phyloP scores from a whole-genome alignment of 2,113 vertebrate species.

The Micronycteris hirsuta region DNA sequence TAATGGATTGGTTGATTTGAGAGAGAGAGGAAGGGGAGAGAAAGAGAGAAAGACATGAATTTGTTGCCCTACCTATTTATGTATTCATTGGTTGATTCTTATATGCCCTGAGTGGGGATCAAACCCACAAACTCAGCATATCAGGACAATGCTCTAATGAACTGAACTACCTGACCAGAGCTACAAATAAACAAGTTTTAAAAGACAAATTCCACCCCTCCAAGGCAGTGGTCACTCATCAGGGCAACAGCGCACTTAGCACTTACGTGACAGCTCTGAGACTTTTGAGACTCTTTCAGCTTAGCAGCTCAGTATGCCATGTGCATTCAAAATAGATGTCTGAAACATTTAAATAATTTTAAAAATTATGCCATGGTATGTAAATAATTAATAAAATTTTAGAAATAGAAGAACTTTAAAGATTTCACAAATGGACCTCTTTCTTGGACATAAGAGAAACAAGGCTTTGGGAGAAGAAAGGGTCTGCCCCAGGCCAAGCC shows the following conservation, averaged over 20 bases:
- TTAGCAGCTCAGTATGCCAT: background rate
- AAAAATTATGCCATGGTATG: background rate
- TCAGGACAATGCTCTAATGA: too few species aligned
- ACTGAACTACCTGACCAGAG: too few species aligned
- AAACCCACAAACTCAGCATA: too few species aligned
- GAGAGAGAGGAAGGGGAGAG: too few species aligned
- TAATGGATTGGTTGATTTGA: too few species aligned
- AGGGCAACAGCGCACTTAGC: background rate
- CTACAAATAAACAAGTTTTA: background rate
- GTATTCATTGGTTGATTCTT: too few species aligned
- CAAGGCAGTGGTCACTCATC: background rate
- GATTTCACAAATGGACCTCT: background rate
- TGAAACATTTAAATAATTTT: background rate
- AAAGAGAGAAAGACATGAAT: too few species aligned
- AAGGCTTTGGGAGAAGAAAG: background rate
- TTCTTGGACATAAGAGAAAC: background rate
- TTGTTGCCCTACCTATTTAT: too few species aligned
- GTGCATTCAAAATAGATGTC: background rate
- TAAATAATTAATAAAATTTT: slow-evolving; percentile 4
- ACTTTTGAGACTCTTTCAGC: background rate
- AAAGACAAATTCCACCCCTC: background rate
- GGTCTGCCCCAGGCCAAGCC: background rate
- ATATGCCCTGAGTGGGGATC: too few species aligned
- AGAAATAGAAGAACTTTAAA: background rate
- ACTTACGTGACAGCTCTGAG: background rate